Evolutionary conservation across 2,888 invertebrate genomes (phyloP).

Genomic region (Nematopogon swammerdamellus): DNA sequence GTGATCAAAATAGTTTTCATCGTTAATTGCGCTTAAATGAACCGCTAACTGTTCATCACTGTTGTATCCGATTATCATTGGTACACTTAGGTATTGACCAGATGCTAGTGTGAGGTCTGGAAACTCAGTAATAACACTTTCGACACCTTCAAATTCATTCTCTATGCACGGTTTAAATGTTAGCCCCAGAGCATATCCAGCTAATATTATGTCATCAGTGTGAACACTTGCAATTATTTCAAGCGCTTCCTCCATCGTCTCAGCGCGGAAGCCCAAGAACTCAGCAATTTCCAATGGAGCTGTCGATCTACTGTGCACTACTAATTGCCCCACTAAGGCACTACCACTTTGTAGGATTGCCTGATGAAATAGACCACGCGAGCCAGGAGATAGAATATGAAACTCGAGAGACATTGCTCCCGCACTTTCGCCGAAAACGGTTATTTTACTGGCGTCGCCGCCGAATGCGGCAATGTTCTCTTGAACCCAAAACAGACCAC

Average conservation of each 20-base stretch:
- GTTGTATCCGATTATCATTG: constrained; percentile 26
- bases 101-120: constrained; percentile 12
- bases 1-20: neutral
- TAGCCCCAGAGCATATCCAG: constrained; percentile 14
- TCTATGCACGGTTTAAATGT: constrained; percentile 26
- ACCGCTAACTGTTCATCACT: constrained; percentile 18
- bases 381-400: constrained; percentile 20
- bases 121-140: constrained; percentile 20
- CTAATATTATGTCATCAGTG: constrained; percentile 17
- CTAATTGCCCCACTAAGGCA: constrained; percentile 15
- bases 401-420: constrained; percentile 25
- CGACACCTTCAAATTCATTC: constrained; percentile 20
- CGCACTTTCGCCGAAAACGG: constrained; percentile 25
- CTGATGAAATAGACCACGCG: constrained; percentile 20
- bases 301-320: constrained; percentile 17
- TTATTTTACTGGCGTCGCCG: constrained; percentile 25
- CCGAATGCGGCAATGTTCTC: constrained; percentile 28
- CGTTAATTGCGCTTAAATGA: neutral
- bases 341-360: constrained; percentile 26
- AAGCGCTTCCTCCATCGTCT: constrained; percentile 18
- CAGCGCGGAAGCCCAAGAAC: constrained; percentile 17
- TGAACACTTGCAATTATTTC: constrained; percentile 16
- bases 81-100: constrained; percentile 13
- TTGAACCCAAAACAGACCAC: constrained; percentile 28
- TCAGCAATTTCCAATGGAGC: constrained; percentile 21